A percentile compares a stretch with the other conserved stretches of the same genome.
phyloP scores from a whole-genome alignment of 2,113 vertebrate species.

The Ictalurus furcatus region DNA sequence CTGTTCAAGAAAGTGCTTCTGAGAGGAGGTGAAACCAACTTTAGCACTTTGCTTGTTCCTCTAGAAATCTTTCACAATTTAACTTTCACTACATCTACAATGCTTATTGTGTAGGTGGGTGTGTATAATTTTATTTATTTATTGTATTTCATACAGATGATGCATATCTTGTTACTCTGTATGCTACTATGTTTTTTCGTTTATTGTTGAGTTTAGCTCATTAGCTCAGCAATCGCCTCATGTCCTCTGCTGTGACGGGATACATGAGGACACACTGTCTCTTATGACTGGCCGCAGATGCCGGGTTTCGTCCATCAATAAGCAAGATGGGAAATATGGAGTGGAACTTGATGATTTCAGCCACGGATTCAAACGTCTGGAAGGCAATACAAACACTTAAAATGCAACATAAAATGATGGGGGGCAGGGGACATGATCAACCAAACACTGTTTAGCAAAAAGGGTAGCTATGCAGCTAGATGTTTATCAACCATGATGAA shows the following conservation, averaged over 20 bases:
- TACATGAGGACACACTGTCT: conserved; percentile 78
- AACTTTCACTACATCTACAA: not conserved
- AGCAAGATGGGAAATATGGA: conserved; percentile 80
- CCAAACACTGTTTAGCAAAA: not conserved
- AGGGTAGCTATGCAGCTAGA: not conserved
- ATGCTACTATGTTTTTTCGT: not conserved
- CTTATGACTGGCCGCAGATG: conserved; percentile 54
- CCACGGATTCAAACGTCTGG: conserved; percentile 85
- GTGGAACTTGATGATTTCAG: conserved; percentile 86
- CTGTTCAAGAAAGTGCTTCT: not conserved
- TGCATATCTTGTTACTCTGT: not conserved
- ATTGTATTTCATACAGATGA: not conserved
- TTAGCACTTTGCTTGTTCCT: not conserved
- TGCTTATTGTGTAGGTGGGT: no score
- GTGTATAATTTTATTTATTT: not conserved
- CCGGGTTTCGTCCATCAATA: conserved; percentile 77
- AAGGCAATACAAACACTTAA: conserved; percentile 33
- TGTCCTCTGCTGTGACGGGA: conserved; percentile 64
- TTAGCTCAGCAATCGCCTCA: conserved; percentile 61
- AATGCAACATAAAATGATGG: not conserved
- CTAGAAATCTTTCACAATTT: not conserved
- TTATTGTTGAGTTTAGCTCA: conserved; percentile 45
- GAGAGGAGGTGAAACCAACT: not conserved
- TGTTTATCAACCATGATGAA: not conserved
- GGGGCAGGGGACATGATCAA: no score